phyloP scores from a whole-genome alignment of 2,888 invertebrate species.

The Trilocha varians region DNA sequence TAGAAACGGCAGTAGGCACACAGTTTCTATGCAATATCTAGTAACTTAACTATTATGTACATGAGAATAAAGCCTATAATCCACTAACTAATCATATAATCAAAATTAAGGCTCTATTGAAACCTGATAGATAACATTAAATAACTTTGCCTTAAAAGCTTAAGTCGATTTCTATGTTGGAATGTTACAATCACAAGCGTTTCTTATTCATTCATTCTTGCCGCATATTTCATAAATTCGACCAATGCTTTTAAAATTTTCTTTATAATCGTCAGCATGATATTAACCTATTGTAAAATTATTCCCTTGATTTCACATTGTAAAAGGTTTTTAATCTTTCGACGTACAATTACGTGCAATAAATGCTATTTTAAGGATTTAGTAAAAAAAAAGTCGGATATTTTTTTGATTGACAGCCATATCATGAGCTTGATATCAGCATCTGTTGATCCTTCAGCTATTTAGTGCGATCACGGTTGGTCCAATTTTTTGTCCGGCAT shows the following conservation, averaged over 20 bases:
- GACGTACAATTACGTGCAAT: too few relatives aligned
- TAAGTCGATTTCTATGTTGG: constrained; percentile 2
- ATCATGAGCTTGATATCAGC: constrained; percentile 50
- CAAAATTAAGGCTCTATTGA: constrained; percentile 30
- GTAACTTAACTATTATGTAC: too few relatives aligned
- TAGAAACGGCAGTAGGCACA: too few relatives aligned
- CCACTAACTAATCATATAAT: constrained; percentile 28
- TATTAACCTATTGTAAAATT: too few relatives aligned
- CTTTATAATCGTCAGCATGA: neutral
- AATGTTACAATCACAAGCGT: constrained; percentile 1
- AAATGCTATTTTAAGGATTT: neutral
- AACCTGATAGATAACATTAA: constrained; percentile 24
- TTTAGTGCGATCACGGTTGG: constrained; percentile 55
- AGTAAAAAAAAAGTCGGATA: neutral
- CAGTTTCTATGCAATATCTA: too few relatives aligned
- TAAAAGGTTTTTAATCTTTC: too few relatives aligned
- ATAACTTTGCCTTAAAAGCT: constrained; percentile 7
- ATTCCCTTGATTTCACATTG: too few relatives aligned
- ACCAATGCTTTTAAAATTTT: neutral
- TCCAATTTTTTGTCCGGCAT: constrained; percentile 41
- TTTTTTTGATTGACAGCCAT: constrained; percentile 25
- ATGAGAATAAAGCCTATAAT: too few relatives aligned
- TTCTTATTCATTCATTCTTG: neutral
- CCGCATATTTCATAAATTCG: neutral
- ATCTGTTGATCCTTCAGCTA: constrained; percentile 52